phyloP scores from a whole-genome alignment of 1,140 invertebrate genomes.

The Drosophila setifemur region DNA sequence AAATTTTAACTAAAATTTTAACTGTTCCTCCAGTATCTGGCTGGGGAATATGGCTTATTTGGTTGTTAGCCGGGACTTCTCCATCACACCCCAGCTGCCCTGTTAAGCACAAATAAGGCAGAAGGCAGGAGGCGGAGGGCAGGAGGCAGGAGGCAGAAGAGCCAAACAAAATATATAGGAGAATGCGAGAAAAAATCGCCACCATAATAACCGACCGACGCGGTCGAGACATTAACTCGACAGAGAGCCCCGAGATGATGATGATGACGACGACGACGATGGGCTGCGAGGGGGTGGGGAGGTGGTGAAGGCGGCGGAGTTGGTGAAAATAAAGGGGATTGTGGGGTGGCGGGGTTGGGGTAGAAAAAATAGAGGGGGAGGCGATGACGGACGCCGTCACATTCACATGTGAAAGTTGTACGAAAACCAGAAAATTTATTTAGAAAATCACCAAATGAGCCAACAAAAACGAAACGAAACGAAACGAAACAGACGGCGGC shows the following conservation, averaged over 20 bases:
- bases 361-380: conserved; percentile 11
- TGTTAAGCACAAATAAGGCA: conserved; percentile 5
- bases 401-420: conserved; percentile 74
- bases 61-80: too few relatives aligned
- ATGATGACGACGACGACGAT: background rate
- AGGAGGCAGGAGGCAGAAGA: too few relatives aligned
- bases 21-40: too few relatives aligned
- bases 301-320: background rate
- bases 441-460: conserved; percentile 57
- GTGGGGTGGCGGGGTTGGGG: background rate
- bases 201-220: conserved; percentile 39
- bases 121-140: too few relatives aligned
- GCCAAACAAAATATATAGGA: background rate
- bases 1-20: too few relatives aligned
- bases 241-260: background rate
- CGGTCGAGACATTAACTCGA: conserved; percentile 50
- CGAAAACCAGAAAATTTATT: conserved; percentile 72
- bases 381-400: conserved; percentile 54
- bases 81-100: conserved; percentile 8
- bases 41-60: too few relatives aligned
- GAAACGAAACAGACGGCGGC: conserved; percentile 24
- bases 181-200: conserved; percentile 24
- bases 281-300: background rate
- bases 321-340: too few relatives aligned
- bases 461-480: conserved; percentile 9